Evolutionary conservation across 2,797 vertebrate genomes (phyloP).

Genomic region (Rhabdophis nuchalis): DNA sequence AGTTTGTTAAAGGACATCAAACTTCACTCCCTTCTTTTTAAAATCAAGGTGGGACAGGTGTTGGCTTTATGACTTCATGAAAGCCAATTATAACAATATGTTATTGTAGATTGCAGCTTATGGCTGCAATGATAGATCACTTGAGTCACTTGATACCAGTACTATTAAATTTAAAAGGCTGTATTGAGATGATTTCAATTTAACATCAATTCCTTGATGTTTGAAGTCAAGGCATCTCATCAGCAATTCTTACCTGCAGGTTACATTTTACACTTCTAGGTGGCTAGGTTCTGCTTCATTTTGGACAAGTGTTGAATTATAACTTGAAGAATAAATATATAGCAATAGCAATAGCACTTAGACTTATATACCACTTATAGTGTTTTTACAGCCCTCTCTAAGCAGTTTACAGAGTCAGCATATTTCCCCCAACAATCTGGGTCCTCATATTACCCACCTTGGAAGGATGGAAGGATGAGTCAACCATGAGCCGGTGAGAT

Average conservation of each 20-base stretch:
- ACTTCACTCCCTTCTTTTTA: background rate
- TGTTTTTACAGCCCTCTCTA: too few relatives aligned
- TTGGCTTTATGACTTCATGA: background rate
- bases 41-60: background rate
- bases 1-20: background rate
- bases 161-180: background rate
- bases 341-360: background rate
- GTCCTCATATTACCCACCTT: too few relatives aligned
- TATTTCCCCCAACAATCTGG: too few relatives aligned
- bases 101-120: background rate
- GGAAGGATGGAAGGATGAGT: too few relatives aligned
- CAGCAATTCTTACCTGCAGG: background rate
- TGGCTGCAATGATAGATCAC: background rate
- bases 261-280: background rate
- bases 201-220: background rate
- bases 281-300: background rate
- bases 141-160: background rate
- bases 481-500: too few relatives aligned
- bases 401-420: too few relatives aligned
- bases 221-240: background rate
- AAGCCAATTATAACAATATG: background rate
- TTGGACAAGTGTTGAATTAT: background rate
- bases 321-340: background rate
- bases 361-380: too few relatives aligned
- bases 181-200: background rate